These are phyloP conservation scores for Rhadinocentrus ornatus DNA, from an alignment of 2,797 vertebrate genomes.

Conservation along the genomic window DNA sequence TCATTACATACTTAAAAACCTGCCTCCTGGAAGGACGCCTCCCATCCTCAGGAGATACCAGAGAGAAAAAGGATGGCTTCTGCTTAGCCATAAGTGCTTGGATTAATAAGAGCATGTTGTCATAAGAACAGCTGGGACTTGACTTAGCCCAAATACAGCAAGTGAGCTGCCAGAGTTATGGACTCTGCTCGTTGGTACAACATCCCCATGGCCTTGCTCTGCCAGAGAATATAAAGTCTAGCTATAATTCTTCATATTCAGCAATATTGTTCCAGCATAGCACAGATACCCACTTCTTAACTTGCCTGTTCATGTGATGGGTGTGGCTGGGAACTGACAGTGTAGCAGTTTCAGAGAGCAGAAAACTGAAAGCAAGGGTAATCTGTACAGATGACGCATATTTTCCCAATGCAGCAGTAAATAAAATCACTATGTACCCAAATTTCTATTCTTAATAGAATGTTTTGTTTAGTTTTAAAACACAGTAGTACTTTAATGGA, in stretches of 20 bases:
- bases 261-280: conserved; percentile 42
- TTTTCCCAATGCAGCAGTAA: conserved; percentile 46
- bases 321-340: conserved; percentile 60
- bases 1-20: conserved; percentile 43
- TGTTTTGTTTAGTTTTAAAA: conserved; percentile 46
- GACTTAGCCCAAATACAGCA: conserved; percentile 66
- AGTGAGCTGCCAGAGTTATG: conserved; percentile 69
- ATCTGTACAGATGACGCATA: conserved; percentile 62
- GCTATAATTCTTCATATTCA: conserved; percentile 53
- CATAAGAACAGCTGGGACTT: conserved; percentile 79
- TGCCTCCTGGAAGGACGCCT: conserved; percentile 58
- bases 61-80: conserved; percentile 67
- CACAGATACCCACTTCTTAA: conserved; percentile 59
- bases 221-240: conserved; percentile 45
- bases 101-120: conserved; percentile 76
- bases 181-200: conserved; percentile 63
- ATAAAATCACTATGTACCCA: conserved; percentile 23
- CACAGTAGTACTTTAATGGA: conserved; percentile 23
- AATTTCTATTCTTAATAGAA: conserved; percentile 23
- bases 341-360: conserved; percentile 51
- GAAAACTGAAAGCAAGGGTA: conserved; percentile 62
- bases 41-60: conserved; percentile 72
- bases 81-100: conserved; percentile 68
- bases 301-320: conserved; percentile 78
- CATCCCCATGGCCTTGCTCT: conserved; percentile 51